Evolutionary conservation across 1,140 invertebrate genomes (phyloP).

Genomic region (Frieseomelitta varia): DNA sequence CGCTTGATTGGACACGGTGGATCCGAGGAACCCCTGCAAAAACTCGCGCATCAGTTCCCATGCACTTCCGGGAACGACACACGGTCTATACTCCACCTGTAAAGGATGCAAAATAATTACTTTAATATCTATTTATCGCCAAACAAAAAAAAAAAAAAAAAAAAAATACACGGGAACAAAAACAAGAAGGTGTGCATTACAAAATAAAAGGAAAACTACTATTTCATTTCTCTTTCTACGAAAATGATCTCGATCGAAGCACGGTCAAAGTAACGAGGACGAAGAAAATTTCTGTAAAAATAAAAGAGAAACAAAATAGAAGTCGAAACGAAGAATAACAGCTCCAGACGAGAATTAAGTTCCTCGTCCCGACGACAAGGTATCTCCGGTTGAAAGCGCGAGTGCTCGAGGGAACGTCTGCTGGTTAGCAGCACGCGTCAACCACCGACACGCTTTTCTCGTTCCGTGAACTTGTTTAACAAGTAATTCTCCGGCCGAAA

Average conservation of each 20-base stretch:
- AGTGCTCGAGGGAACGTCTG: conserved; percentile 9
- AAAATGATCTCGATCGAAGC: background rate
- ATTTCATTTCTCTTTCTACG: background rate
- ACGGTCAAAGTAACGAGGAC: background rate
- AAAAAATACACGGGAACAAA: no score
- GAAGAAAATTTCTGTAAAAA: background rate
- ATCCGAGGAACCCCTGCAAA: conserved; percentile 94
- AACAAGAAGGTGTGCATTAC: no score
- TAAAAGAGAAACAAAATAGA: background rate
- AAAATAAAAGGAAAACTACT: no score
- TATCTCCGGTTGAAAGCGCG: background rate
- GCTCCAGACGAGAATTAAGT: background rate
- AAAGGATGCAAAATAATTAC: background rate
- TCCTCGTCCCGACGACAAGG: background rate
- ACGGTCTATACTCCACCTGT: conserved; percentile 95
- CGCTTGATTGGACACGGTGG: conserved; percentile 85
- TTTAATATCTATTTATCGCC: background rate
- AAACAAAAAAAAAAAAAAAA: no score
- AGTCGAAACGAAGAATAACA: background rate
- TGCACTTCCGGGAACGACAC: conserved; percentile 91
- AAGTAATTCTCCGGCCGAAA: background rate
- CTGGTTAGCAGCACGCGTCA: background rate
- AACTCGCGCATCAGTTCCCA: conserved; percentile 97
- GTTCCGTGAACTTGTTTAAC: background rate
- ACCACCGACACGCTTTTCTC: conserved; percentile 1